A percentile compares a stretch with the other conserved stretches of the same genome.
Evolutionary conservation across 2,888 invertebrate genomes (phyloP).

Genomic region (Saturnia pavonia): DNA sequence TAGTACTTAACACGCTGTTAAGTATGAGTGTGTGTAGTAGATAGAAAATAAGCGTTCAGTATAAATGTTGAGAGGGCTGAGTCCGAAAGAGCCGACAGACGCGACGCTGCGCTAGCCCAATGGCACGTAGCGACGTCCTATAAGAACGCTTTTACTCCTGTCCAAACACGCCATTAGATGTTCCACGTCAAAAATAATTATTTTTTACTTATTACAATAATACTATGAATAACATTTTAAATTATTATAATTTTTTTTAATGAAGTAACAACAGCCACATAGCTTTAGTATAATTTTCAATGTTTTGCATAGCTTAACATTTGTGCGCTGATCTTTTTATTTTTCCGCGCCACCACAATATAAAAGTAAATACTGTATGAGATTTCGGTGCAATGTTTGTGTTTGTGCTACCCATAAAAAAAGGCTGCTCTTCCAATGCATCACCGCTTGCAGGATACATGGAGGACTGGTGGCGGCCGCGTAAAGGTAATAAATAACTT

Average conservation of each 20-base stretch:
- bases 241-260: not conserved
- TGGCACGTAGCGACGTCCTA: too few species aligned
- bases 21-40: too few species aligned
- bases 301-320: slow-evolving; percentile 41
- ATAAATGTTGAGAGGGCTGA: too few species aligned
- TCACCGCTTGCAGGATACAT: slow-evolving; percentile 97
- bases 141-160: too few species aligned
- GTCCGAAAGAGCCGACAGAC: too few species aligned
- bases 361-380: slow-evolving; percentile 79
- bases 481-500: slow-evolving; percentile 91
- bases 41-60: too few species aligned
- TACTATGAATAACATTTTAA: not conserved
- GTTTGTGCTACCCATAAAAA: slow-evolving; percentile 81
- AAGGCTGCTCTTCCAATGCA: slow-evolving; percentile 88
- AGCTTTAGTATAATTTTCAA: slow-evolving; percentile 25
- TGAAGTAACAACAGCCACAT: not conserved
- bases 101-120: too few species aligned
- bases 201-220: not conserved
- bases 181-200: too few species aligned
- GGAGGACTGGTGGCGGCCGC: slow-evolving; percentile 99
- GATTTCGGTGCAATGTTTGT: slow-evolving; percentile 79
- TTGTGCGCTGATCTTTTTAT: slow-evolving; percentile 39
- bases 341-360: slow-evolving; percentile 25
- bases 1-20: too few species aligned
- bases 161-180: too few species aligned